Evolutionary conservation across 92 coral and sea anemone species (phyloP).

Genomic region (Parazoanthus swiftii): DNA sequence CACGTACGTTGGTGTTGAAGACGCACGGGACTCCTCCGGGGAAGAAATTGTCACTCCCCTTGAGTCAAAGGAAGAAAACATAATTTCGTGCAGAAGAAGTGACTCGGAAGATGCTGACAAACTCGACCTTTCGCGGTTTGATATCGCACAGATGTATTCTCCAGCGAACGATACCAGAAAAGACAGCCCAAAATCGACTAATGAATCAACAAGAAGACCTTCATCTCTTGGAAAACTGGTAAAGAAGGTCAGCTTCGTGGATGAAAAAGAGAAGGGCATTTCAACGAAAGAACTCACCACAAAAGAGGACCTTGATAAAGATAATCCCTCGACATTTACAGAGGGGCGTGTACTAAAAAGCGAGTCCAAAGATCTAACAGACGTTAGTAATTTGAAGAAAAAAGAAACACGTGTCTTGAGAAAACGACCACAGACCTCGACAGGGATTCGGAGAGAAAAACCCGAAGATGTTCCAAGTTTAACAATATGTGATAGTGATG

Average conservation of each 20-base stretch:
- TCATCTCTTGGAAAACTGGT: conserved; percentile 13
- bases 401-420: not conserved
- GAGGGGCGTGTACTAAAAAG: not conserved
- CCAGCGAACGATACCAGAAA: not conserved
- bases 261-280: conserved; percentile 2
- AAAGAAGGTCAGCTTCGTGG: conserved; percentile 76
- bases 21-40: not conserved
- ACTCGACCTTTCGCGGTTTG: conserved; percentile 21
- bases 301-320: not conserved
- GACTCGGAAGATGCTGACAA: conserved; percentile 32
- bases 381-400: not conserved
- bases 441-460: conserved; percentile 26
- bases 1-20: conserved; percentile 19
- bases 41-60: not conserved
- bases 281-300: not conserved
- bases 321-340: not conserved
- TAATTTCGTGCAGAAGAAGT: not conserved
- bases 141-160: conserved; percentile 18
- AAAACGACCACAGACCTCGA: conserved; percentile 20
- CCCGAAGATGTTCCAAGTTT: conserved; percentile 11
- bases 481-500: not conserved
- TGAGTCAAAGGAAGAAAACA: not conserved
- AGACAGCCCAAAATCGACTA: not conserved
- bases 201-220: not conserved
- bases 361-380: too few species aligned